phyloP scores from a whole-genome alignment of 2,797 vertebrate species.

The Choloepus didactylus region DNA sequence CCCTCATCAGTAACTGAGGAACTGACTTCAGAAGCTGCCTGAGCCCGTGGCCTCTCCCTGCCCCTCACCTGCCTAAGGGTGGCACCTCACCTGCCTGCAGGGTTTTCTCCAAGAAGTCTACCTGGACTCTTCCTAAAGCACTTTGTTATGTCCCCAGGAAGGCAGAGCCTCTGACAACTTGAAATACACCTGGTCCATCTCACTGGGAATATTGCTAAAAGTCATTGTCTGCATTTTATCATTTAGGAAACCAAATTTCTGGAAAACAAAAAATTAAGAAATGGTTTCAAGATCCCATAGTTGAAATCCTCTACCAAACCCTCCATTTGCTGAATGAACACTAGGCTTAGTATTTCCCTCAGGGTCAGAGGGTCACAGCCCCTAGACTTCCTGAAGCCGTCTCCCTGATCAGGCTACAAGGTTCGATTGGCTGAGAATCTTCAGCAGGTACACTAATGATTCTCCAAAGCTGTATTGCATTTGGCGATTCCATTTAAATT shows the following conservation, averaged over 20 bases:
- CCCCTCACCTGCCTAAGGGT: too few relatives aligned
- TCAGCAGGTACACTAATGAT: neutral
- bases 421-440: too few relatives aligned
- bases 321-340: neutral
- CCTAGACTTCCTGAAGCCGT: neutral
- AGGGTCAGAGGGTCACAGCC: neutral
- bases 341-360: neutral
- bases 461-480: neutral
- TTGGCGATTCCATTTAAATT: neutral
- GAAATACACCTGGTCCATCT: neutral
- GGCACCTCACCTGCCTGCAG: neutral
- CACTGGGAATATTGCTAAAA: neutral
- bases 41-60: rapidly evolving
- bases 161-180: neutral
- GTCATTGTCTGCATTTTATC: neutral
- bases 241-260: neutral
- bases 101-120: neutral
- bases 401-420: neutral
- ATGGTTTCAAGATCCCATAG: neutral
- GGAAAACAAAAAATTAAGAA: neutral
- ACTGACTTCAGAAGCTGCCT: neutral
- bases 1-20: neutral
- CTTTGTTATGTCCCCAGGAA: neutral
- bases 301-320: neutral
- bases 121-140: neutral